Evolutionary conservation across 2,113 vertebrate genomes (phyloP), one percentile per base, ranked within the genome.

Genomic region (Pelvicachromis taeniatus): DNA sequence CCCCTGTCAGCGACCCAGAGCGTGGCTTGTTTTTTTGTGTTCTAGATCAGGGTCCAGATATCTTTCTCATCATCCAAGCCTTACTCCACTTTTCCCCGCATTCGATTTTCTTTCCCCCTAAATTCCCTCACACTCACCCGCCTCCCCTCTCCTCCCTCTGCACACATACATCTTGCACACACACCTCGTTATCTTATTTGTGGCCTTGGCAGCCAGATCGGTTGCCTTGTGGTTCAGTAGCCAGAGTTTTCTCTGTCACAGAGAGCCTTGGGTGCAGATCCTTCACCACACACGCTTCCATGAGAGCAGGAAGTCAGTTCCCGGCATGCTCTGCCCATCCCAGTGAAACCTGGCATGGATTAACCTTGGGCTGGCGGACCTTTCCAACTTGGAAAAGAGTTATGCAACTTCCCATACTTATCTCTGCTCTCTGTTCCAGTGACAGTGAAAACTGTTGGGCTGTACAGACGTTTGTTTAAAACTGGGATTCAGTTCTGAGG

Each of bases 141-240:
- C 68, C 90, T 59, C 83, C 90, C 81, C 81, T 83, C 84, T 75
- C 88, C 83, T 75, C 55, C 84, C 86, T 80, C 77, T 75, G 23
- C 89, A 91, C 91, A 90, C 91, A 84, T 87, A 81, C 92, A 94
- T 92, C 87, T 93, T 87, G 77, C 93, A 94, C 93, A 93, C 94
- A 94, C 93, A 94, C 94, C 90, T 93, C 89, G 84, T 95, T 95
- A 93, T 95, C 89, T 93, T 93, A 93, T 95, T 95, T 94, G 94
- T 92, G 93, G 93, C 93, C 88, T 94, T 95, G 94, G 93, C 93
- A 94, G 93, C 73, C 92, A 87, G 91, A 92, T 92, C 92, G 70
- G 86, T 92, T 93, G 88, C 94, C 88, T 93, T 95, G 93, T 77
- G 93, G 94, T 95, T 93, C 86, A n/a, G 91, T 93, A 92, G 89